These are phyloP conservation scores for Glaucopsyche alexis DNA, from an alignment of 2,888 invertebrate genomes.

Conservation along the genomic window DNA sequence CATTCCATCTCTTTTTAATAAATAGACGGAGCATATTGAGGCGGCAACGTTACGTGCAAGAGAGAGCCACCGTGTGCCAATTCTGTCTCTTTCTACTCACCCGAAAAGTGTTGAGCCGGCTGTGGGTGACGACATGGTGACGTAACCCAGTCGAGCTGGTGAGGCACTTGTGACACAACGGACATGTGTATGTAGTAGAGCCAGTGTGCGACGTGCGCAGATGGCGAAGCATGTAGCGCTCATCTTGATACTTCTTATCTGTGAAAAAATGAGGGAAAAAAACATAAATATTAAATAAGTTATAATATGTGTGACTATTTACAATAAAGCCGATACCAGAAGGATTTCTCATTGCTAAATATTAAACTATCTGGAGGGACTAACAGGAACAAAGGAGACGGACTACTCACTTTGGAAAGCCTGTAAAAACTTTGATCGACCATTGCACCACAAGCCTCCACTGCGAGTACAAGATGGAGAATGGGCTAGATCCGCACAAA, in stretches of 20 bases:
- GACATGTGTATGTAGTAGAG: slow-evolving; percentile 61
- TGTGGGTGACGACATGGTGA: slow-evolving; percentile 75
- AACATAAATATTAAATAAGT: too few species aligned
- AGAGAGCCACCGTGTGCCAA: background rate
- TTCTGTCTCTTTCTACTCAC: slow-evolving; percentile 45
- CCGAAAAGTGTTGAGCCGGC: slow-evolving; percentile 61
- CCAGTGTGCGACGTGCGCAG: slow-evolving; percentile 69
- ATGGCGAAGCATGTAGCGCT: slow-evolving; percentile 77
- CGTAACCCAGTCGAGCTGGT: slow-evolving; percentile 59
- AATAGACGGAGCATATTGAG: background rate
- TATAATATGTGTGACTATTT: too few species aligned
- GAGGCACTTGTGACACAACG: slow-evolving; percentile 66
- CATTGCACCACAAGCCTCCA: too few species aligned
- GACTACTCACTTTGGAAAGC: too few species aligned
- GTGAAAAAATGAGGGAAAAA: slow-evolving; percentile 23
- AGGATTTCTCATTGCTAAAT: too few species aligned
- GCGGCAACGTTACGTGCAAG: background rate
- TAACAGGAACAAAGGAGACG: too few species aligned
- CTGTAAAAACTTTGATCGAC: too few species aligned
- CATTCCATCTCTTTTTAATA: background rate
- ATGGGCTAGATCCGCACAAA: too few species aligned
- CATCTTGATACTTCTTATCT: slow-evolving; percentile 70
- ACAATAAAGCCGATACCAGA: too few species aligned
- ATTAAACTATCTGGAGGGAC: too few species aligned
- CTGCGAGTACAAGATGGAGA: too few species aligned